phyloP scores from a whole-genome alignment of 2,888 invertebrate genomes.

The Phragmatobia fuliginosa region DNA sequence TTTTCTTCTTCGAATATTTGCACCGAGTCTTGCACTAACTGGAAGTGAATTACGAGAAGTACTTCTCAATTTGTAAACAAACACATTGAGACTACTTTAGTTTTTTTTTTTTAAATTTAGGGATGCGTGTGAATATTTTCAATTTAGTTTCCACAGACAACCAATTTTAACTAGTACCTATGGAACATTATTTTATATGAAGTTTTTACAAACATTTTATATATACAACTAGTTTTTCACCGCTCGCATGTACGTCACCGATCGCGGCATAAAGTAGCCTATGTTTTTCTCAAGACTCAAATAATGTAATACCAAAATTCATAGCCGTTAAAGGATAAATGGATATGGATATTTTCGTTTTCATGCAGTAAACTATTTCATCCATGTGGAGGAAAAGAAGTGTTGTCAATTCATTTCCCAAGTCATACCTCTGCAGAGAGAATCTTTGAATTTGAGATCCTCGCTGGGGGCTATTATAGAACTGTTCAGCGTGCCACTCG shows the following conservation, averaged over 20 bases:
- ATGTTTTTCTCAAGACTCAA: too few relatives aligned
- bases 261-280: too few relatives aligned
- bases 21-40: slow-evolving; percentile 49
- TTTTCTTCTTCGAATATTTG: slow-evolving; percentile 71
- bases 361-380: too few relatives aligned
- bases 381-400: background rate
- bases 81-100: background rate
- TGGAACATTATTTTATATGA: background rate
- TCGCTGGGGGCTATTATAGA: too few relatives aligned
- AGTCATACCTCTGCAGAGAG: too few relatives aligned
- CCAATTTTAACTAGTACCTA: background rate
- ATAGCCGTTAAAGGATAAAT: too few relatives aligned
- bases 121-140: background rate
- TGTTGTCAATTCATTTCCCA: background rate
- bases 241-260: too few relatives aligned
- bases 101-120: background rate
- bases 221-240: too few relatives aligned
- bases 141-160: background rate
- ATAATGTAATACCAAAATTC: too few relatives aligned
- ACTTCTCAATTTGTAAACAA: background rate
- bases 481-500: too few relatives aligned
- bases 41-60: slow-evolving; percentile 49
- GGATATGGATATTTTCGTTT: background rate
- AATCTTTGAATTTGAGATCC: too few relatives aligned
- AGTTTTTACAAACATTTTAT: background rate